A percentile compares a stretch with the other conserved stretches of the same genome.
These are phyloP conservation scores for Hippopotamus amphibius DNA, from an alignment of 2,113 vertebrate genomes.

Conservation along the genomic window DNA sequence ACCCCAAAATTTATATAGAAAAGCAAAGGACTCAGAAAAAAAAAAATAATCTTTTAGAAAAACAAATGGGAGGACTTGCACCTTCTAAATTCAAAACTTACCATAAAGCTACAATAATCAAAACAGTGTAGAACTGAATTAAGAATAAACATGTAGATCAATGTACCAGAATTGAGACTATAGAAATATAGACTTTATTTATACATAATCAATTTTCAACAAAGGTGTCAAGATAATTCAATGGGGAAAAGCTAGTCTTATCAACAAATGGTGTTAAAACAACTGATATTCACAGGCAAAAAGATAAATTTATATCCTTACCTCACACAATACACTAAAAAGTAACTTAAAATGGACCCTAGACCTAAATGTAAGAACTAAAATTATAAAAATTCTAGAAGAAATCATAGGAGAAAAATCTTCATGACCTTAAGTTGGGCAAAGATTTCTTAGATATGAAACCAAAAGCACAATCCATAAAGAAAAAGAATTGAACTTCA, in stretches of 20 bases:
- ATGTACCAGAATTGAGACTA: neutral
- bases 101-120: neutral
- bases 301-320: neutral
- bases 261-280: neutral
- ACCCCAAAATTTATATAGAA: neutral
- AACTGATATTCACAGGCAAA: neutral
- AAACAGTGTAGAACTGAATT: neutral
- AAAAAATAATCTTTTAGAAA: neutral
- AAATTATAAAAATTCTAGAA: slow-evolving; percentile 26
- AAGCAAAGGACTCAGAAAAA: neutral
- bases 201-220: neutral
- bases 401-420: neutral
- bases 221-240: neutral
- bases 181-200: neutral
- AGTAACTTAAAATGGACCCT: neutral
- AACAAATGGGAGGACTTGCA: neutral
- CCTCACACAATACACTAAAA: neutral
- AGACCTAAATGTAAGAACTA: neutral
- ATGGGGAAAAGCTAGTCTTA: neutral
- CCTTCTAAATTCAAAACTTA: slow-evolving; percentile 7
- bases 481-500: slow-evolving; percentile 1
- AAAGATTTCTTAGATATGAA: slow-evolving; percentile 26
- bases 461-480: neutral
- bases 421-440: neutral
- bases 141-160: neutral